Evolutionary conservation across 2,888 invertebrate species (phyloP), one percentile per base, ranked within the genome.

Genomic region (Pammene fasciana): DNA sequence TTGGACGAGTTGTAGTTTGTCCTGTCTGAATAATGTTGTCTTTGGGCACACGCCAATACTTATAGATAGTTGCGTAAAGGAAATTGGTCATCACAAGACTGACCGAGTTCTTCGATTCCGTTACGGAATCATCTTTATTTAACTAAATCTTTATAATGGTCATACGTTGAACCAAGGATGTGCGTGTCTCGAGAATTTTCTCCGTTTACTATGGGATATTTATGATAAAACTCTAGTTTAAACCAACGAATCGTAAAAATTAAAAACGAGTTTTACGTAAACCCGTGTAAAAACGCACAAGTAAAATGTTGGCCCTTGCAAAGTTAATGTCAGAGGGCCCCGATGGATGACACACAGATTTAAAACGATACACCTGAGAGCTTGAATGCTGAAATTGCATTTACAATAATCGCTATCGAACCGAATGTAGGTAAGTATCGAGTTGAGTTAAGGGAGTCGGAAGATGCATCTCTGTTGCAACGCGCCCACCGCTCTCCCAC

Each of bases 401-500:
- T 61, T 18, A 68, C 50, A 43, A 50, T 14, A 64, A 26, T 50
- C 45, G 13, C 50, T 57, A 64, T 64, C 36, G 68, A 36, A 26
- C 56, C 43, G 18, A 46, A 34, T 62, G n/a, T 41, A 41, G 38
- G 18, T 62, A 52, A 13, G 8, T 56, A 41, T 9, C 16, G 13
- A 43, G 41, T 65, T 59, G 55, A 62, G 56, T 54, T 55, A 70
- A 65, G 65, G 65, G 68, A 65, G 38, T 70, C 65, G 46, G 64
- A 59, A 65, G 68, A 65, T 65, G 68, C 68, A 70, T 65, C 71
- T 65, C 67, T 78, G 78, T 77, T 79, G 78, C 77, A 78, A 77
- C 74, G 72, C 79, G 66, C 83, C 83, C 79, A 82, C 83, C 83
- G 65, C 61, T 62, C 78, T 75, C 83, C 83, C 80, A 83, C 83